These are phyloP conservation scores for Melanophora roralis DNA, from an alignment of 2,888 invertebrate genomes.

Conservation along the genomic window DNA sequence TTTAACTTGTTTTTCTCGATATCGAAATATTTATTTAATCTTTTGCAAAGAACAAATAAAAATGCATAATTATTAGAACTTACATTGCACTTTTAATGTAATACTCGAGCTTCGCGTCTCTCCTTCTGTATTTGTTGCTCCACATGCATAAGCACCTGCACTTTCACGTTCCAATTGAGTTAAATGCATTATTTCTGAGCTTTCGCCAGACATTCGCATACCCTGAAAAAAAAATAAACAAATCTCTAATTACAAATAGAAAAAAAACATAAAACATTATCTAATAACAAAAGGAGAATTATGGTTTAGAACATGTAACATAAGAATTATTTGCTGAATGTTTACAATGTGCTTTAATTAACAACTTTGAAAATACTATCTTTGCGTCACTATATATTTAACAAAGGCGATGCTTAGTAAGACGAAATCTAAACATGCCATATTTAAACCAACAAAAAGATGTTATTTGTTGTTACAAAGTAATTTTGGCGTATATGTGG, in stretches of 20 bases:
- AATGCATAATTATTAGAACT: slow-evolving; percentile 77
- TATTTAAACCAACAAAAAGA: background rate
- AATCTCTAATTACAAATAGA: background rate
- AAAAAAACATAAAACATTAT: background rate
- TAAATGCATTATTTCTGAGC: slow-evolving; percentile 81
- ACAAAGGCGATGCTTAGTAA: slow-evolving; percentile 55
- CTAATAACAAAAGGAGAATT: background rate
- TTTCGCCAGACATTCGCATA: slow-evolving; percentile 78
- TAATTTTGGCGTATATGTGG: background rate
- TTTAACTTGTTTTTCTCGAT: too few relatives aligned
- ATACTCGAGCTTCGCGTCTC: slow-evolving; percentile 87
- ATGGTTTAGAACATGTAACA: background rate
- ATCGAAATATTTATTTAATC: too few relatives aligned
- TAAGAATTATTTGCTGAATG: background rate
- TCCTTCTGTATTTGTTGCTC: slow-evolving; percentile 88
- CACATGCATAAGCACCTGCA: slow-evolving; percentile 88
- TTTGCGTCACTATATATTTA: slow-evolving; percentile 36
- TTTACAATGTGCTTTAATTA: too few relatives aligned
- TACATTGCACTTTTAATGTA: slow-evolving; percentile 86
- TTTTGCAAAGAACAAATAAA: too few relatives aligned
- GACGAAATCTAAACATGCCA: slow-evolving; percentile 35
- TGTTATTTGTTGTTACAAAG: background rate
- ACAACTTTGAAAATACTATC: background rate
- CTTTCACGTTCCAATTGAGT: slow-evolving; percentile 83
- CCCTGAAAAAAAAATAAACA: slow-evolving; percentile 69